A percentile compares a stretch with the other conserved stretches of the same genome.
phyloP scores from a whole-genome alignment of 2,113 vertebrate genomes.

The Boleophthalmus pectinirostris region DNA sequence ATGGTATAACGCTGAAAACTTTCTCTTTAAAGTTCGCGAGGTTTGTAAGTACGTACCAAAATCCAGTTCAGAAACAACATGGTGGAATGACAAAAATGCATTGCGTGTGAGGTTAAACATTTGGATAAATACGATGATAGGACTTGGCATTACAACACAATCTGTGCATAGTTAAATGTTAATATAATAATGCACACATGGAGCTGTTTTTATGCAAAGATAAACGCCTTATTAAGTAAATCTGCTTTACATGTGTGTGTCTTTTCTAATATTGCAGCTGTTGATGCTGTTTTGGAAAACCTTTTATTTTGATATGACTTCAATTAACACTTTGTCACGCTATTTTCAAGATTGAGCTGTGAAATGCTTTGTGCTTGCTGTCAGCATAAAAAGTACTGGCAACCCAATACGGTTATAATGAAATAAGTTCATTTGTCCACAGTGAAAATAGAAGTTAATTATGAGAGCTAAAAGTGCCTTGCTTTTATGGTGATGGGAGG shows the following conservation, averaged over 20 bases:
- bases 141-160: conserved; percentile 23
- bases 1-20: no score
- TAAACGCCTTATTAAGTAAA: conserved; percentile 3
- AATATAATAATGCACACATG: conserved; percentile 4
- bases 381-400: no score
- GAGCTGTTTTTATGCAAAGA: background rate
- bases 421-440: no score
- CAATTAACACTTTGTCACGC: background rate
- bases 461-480: no score
- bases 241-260: conserved; percentile 12
- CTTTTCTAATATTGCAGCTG: background rate
- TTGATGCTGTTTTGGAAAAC: background rate
- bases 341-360: background rate
- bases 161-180: conserved; percentile 22
- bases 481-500: no score
- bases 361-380: background rate
- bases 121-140: conserved; percentile 23
- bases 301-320: background rate
- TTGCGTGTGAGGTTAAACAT: conserved; percentile 15
- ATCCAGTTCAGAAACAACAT: conserved; percentile 32
- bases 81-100: background rate
- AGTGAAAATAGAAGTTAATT: no score
- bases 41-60: conserved; percentile 38
- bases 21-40: conserved; percentile 17
- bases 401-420: no score